Evolutionary conservation across 2,113 vertebrate species (phyloP).

Genomic region (Casuarius casuarius): DNA sequence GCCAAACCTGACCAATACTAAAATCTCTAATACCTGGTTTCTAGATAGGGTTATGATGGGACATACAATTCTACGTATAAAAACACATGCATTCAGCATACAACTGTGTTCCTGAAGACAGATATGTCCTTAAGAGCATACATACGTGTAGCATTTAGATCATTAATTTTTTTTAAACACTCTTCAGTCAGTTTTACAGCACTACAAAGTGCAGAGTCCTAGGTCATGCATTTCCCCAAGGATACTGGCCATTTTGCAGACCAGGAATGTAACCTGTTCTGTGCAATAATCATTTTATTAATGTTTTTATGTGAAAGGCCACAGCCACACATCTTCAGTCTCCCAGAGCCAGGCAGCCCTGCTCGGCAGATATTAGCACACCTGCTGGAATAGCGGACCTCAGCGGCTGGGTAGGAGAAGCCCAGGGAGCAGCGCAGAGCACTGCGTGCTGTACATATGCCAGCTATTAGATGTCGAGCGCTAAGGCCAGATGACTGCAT

Average conservation of each 20-base stretch:
- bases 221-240: background rate
- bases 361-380: background rate
- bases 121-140: background rate
- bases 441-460: background rate
- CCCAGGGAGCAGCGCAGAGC: background rate
- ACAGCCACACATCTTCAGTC: background rate
- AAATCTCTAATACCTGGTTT: background rate
- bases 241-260: background rate
- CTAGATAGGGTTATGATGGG: background rate
- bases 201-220: background rate
- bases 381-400: constrained; percentile 17
- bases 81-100: background rate
- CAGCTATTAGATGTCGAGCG: constrained; percentile 25
- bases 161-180: background rate
- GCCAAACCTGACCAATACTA: background rate
- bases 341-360: background rate
- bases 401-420: background rate
- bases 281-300: background rate
- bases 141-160: background rate
- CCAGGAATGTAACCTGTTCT: background rate
- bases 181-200: background rate
- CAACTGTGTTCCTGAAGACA: background rate
- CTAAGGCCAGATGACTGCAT: constrained; percentile 42
- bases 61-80: background rate
- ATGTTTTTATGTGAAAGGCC: background rate